Percentiles rank a stretch among this genome's conserved stretches.
These are phyloP conservation scores for Xiphophorus maculatus DNA, from an alignment of 2,113 vertebrate genomes.

Conservation along the genomic window DNA sequence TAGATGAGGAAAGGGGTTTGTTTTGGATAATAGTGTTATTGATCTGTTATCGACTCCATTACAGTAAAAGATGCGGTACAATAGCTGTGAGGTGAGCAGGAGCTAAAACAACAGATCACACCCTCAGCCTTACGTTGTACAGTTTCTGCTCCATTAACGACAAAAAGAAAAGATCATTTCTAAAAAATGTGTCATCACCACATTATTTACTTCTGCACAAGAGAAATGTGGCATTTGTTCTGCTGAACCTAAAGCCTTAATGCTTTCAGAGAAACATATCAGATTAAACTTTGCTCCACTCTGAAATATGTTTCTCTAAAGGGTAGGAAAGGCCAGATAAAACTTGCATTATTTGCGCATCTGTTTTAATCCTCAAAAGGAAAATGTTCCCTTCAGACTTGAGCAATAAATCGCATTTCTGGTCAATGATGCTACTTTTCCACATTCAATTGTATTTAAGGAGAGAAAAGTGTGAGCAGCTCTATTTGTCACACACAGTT, in stretches of 20 bases:
- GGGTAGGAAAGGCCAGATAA: too few species aligned
- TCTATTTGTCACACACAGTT: too few species aligned
- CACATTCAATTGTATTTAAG: neutral
- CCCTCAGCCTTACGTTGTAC: too few species aligned
- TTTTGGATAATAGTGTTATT: constrained; percentile 59
- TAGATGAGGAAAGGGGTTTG: constrained; percentile 36
- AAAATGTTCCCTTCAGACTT: neutral
- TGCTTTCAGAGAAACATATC: neutral
- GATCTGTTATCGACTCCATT: constrained; percentile 40
- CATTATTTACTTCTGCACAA: neutral
- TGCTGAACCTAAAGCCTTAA: neutral
- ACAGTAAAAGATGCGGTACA: neutral
- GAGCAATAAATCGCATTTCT: neutral
- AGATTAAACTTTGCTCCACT: neutral
- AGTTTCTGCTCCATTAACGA: neutral
- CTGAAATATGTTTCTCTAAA: neutral
- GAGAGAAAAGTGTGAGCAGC: neutral
- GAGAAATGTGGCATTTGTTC: neutral
- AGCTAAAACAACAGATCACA: constrained; percentile 1
- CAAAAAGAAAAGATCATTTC: neutral
- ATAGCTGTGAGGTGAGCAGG: neutral
- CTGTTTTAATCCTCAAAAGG: neutral
- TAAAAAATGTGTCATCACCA: neutral
- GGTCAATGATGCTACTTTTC: too few species aligned
- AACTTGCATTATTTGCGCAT: too few species aligned